A percentile compares a stretch with the other conserved stretches of the same genome.
phyloP scores from a whole-genome alignment of 2,888 invertebrate genomes.

The Drosophila meridiana region DNA sequence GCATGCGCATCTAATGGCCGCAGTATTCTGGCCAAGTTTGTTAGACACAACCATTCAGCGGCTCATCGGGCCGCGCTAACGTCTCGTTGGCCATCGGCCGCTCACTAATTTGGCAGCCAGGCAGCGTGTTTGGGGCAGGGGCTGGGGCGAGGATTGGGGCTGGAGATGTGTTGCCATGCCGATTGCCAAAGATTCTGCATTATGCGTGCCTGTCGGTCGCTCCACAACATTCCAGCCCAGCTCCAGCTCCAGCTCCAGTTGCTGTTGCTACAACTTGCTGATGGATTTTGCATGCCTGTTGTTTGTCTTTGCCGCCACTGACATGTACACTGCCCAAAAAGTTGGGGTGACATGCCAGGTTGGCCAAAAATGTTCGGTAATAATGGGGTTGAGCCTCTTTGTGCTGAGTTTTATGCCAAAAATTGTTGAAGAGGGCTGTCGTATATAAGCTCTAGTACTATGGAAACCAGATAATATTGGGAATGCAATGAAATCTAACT shows the following conservation, averaged over 20 bases:
- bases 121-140: not conserved
- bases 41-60: conserved; percentile 35
- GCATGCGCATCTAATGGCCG: conserved; percentile 20
- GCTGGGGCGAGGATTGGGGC: not conserved
- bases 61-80: conserved; percentile 6
- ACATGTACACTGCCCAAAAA: conserved; percentile 30
- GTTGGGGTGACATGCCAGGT: not conserved
- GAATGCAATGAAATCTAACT: not conserved
- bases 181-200: conserved; percentile 48
- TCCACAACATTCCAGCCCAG: conserved; percentile 12
- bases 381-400: not conserved
- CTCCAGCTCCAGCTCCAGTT: not conserved
- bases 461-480: not conserved
- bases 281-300: conserved; percentile 15
- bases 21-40: conserved; percentile 53
- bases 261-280: conserved; percentile 9
- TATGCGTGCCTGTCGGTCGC: conserved; percentile 37
- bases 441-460: not conserved
- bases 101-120: conserved; percentile 27
- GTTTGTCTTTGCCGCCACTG: conserved; percentile 25
- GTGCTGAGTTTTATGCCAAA: not conserved
- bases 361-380: not conserved
- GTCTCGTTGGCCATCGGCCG: conserved; percentile 6
- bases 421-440: not conserved
- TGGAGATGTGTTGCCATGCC: conserved; percentile 34